Base-by-base conservation (phyloP, 2,888 invertebrate species). In the Hirtodrosophila histrioides region DNA sequence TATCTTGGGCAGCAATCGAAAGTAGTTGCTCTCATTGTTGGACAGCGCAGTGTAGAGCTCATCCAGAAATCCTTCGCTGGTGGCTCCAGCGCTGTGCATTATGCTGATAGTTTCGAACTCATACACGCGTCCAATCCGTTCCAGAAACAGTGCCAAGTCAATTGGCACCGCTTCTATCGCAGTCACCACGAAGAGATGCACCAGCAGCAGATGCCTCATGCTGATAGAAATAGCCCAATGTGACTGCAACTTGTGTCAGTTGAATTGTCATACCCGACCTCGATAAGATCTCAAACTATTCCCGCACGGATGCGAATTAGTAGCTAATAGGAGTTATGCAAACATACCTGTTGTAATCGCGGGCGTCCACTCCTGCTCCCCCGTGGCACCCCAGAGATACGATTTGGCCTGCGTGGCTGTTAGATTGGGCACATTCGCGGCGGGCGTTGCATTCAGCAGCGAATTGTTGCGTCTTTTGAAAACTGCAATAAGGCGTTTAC, bases 291-390 rank as follows among this genome's bases (percentile, higher is more conserved):
- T 53, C 33, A 9, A 29, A 53, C 11, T 23, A 54, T 37, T 57
- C 41, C 65, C 65, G 39, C 31, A 39, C 27, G 6, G 33, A 36
- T 43, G 24, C 36, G 3, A 46, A 58, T 74, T 65, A 60, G 36
- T 43, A 9, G 33, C 11, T 31, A 54, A 56, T 37, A 31, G 11
- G 48, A 63, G 49, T 45, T 49, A n/a, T 36, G 51, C 53, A 54
- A 69, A 69, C 63, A 77, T 79, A 89, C 98, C 98, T 92, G 98
- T 98, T 3, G 98, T 98, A 63, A 98, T 93, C 29, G 97, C 97
- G 0, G 98, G 98, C 2, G 98, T 98, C 98, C 98, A 98, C 91
- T 98, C 98, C 91, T 98, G 98, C 91, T 98, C 98, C 36, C 98
- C 98, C 0, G 98, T 98, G 3, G 97, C 97, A 24, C 98, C 98